Evolutionary conservation across 2,113 vertebrate genomes (phyloP).

Genomic region (Anas platyrhynchos): DNA sequence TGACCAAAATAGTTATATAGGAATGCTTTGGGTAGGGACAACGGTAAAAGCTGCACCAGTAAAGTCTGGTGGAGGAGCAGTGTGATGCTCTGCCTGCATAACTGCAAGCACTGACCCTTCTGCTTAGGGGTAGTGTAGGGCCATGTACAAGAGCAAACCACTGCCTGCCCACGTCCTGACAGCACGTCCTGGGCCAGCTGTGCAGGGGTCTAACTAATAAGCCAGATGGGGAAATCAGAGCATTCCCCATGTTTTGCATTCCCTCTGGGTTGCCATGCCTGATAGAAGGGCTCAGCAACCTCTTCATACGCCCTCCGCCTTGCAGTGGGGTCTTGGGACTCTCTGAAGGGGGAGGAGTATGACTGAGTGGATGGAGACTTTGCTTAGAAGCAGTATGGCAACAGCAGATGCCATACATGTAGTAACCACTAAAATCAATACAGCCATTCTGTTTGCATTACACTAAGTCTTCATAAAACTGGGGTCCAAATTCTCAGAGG

Average conservation of each 20-base stretch:
- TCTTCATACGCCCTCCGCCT: background rate
- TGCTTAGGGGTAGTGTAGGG: background rate
- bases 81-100: accelerated
- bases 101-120: background rate
- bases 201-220: background rate
- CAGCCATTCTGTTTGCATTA: background rate
- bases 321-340: background rate
- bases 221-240: background rate
- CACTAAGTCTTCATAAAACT: background rate
- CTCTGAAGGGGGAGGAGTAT: background rate
- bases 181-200: background rate
- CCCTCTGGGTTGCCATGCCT: no score
- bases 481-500: background rate
- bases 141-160: background rate
- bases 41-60: accelerated
- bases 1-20: background rate
- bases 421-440: background rate
- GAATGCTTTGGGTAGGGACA: background rate
- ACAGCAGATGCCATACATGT: no score
- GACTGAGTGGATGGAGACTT: background rate
- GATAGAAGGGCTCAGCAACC: background rate
- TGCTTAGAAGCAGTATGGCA: background rate
- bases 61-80: background rate
- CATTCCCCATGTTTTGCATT: accelerated
- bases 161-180: background rate